These are phyloP conservation scores for Chiroxiphia lanceolata DNA, from an alignment of 2,797 vertebrate species.

Conservation along the genomic window DNA sequence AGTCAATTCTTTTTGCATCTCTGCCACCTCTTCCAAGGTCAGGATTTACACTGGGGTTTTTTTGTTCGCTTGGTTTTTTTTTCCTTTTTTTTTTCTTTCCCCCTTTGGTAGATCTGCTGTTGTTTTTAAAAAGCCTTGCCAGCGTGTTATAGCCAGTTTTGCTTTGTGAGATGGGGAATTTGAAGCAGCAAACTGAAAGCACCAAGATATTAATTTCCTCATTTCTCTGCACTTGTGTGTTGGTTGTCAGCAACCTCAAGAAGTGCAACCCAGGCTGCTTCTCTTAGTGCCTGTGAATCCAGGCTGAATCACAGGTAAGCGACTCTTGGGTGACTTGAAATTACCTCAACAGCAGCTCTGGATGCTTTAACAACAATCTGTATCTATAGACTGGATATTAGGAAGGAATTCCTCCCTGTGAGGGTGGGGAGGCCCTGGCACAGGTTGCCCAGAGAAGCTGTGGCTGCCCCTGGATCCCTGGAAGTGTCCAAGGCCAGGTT, in stretches of 20 bases:
- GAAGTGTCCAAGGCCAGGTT: too few species aligned
- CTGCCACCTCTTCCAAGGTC: background rate
- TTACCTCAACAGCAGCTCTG: too few species aligned
- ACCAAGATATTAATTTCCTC: background rate
- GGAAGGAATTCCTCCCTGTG: background rate
- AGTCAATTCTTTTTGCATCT: background rate
- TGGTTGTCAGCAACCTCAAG: background rate
- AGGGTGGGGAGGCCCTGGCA: background rate
- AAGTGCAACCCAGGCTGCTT: background rate
- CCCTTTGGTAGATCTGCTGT: background rate
- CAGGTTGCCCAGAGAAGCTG: background rate
- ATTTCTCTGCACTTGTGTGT: background rate
- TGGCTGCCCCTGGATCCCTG: too few species aligned
- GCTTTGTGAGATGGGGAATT: background rate
- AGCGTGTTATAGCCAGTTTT: background rate
- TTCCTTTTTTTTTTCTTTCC: fast-evolving
- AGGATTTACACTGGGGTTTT: background rate
- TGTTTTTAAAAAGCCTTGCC: background rate
- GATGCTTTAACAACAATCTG: too few species aligned
- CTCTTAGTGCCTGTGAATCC: background rate
- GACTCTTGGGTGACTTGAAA: too few species aligned
- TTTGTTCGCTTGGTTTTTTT: background rate
- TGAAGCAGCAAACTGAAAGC: background rate
- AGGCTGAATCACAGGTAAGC: too few species aligned
- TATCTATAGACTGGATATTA: too few species aligned